Conservation (phyloP, 35 echinoderm and acorn worm species). For the Ophiothrix spiculata region DNA sequence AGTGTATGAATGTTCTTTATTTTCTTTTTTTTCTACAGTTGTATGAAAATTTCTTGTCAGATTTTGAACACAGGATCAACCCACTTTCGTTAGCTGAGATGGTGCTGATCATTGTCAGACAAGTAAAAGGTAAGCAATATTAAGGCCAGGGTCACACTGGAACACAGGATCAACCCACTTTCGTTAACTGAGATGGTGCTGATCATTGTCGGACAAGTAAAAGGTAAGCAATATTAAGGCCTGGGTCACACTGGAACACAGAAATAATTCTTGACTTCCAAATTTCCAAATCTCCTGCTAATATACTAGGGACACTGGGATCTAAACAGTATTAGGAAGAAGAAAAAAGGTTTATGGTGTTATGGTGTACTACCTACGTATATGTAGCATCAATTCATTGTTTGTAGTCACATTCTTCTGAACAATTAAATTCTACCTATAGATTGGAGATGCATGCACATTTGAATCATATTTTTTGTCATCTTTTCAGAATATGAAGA, state of each 20-base stretch:
- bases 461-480: too few relatives aligned
- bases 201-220: not conserved
- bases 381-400: not conserved
- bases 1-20: not conserved
- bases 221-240: not conserved
- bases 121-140: not conserved
- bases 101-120: not conserved
- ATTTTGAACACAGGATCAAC: not conserved
- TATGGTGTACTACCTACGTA: not conserved
- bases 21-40: not conserved
- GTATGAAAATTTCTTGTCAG: not conserved
- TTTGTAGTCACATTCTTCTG: not conserved
- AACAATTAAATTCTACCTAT: not conserved
- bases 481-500: slow-evolving; percentile 58
- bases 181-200: not conserved
- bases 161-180: not conserved
- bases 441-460: too few relatives aligned
- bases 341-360: not conserved
- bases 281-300: not conserved
- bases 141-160: not conserved
- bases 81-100: not conserved
- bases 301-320: not conserved
- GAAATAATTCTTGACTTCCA: not conserved
- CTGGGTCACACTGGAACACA: too few relatives aligned
- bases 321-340: not conserved